Evolutionary conservation across 2,888 invertebrate genomes (phyloP).

Genomic region (Pristionchus maxplancki): DNA sequence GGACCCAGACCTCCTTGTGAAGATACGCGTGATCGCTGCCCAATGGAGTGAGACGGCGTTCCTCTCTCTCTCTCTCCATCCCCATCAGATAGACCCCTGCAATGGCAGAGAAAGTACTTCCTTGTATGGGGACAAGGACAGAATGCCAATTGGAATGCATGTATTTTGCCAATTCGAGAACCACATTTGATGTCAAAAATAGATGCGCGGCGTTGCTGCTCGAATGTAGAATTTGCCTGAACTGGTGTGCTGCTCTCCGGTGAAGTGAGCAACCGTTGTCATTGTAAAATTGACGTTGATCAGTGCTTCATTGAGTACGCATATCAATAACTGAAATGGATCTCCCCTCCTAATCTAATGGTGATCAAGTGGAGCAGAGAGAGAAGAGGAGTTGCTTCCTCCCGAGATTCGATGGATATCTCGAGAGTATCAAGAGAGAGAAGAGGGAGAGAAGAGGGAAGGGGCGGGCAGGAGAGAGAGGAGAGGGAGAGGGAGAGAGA

Average conservation of each 20-base stretch:
- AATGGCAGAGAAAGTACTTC: slow-evolving; percentile 3
- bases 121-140: not conserved
- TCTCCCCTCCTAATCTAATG: not conserved
- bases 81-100: slow-evolving; percentile 1
- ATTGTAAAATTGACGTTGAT: not conserved
- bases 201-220: too few species aligned
- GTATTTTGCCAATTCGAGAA: too few species aligned
- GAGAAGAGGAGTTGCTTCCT: not conserved
- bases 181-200: too few species aligned
- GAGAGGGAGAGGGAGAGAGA: not conserved
- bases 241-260: too few species aligned
- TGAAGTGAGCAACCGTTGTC: too few species aligned
- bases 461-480: slow-evolving; percentile 21
- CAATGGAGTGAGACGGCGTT: slow-evolving; percentile 12
- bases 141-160: not conserved
- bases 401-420: slow-evolving; percentile 19
- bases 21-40: not conserved
- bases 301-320: not conserved
- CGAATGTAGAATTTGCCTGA: too few species aligned
- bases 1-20: slow-evolving; percentile 29
- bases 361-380: not conserved
- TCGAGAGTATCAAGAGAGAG: not conserved
- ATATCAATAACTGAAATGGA: slow-evolving; percentile 12
- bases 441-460: not conserved
- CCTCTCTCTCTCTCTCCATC: not conserved